phyloP scores from a whole-genome alignment of 35 echinoderm and acorn worm genomes.

The Apostichopus japonicus region DNA sequence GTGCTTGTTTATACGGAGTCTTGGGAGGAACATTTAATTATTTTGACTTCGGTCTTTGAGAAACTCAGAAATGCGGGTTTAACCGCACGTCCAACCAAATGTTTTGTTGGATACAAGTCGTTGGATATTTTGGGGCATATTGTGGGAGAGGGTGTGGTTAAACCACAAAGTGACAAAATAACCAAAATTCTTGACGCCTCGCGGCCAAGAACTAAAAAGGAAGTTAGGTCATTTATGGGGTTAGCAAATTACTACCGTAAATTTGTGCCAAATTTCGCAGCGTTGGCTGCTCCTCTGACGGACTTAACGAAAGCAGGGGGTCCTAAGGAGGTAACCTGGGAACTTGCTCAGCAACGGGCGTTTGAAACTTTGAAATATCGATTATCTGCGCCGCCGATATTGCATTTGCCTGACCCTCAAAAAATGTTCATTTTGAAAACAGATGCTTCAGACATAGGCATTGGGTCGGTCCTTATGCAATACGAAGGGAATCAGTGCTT shows the following conservation, averaged over 20 bases:
- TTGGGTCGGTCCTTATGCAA: slow-evolving; percentile 12
- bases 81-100: too few relatives aligned
- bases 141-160: too few relatives aligned
- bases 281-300: slow-evolving; percentile 34
- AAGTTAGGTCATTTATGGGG: slow-evolving; percentile 54
- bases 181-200: slow-evolving; percentile 19
- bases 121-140: too few relatives aligned
- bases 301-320: slow-evolving; percentile 25
- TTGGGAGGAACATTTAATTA: too few relatives aligned
- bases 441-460: background rate
- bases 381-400: background rate
- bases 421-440: slow-evolving; percentile 8
- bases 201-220: slow-evolving; percentile 58
- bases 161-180: too few relatives aligned
- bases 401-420: background rate
- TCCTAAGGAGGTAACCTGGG: too few relatives aligned
- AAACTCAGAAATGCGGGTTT: too few relatives aligned
- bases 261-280: slow-evolving; percentile 61
- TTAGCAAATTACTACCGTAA: slow-evolving; percentile 46
- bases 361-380: background rate
- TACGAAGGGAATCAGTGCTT: background rate
- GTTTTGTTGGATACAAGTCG: too few relatives aligned
- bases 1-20: too few relatives aligned
- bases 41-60: too few relatives aligned
- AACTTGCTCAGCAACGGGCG: too few relatives aligned